phyloP scores from a whole-genome alignment of 1,140 invertebrate species.

The Brachionus angularis region DNA sequence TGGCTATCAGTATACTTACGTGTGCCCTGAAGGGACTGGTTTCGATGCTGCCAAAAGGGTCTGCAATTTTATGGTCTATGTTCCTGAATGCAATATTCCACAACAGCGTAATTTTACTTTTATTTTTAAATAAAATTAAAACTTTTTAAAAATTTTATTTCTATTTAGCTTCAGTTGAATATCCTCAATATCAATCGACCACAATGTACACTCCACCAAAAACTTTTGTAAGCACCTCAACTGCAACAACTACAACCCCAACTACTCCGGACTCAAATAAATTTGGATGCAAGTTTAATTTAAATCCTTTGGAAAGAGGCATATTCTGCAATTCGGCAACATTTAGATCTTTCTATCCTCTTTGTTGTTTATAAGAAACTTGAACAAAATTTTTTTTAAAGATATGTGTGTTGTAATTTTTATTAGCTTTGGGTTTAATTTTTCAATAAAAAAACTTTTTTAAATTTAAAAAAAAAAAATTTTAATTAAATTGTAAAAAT shows the following conservation, averaged over 20 bases:
- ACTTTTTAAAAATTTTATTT: no score
- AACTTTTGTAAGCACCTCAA: background rate
- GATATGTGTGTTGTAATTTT: background rate
- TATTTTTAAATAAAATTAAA: no score
- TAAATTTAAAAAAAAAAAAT: no score
- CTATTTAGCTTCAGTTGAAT: background rate
- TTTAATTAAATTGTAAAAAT: no score
- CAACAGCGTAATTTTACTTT: no score
- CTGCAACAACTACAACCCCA: background rate
- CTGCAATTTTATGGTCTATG: slow-evolving; percentile 15
- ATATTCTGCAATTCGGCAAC: slow-evolving; percentile 27
- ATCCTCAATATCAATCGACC: background rate
- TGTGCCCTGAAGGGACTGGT: slow-evolving; percentile 1
- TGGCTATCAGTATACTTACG: slow-evolving; percentile 26
- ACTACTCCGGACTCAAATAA: background rate
- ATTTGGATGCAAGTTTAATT: slow-evolving; percentile 2
- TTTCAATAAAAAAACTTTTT: no score
- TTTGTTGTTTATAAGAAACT: slow-evolving; percentile 2
- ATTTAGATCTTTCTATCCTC: slow-evolving; percentile 24
- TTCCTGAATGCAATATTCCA: background rate
- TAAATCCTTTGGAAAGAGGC: background rate
- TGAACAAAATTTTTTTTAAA: background rate
- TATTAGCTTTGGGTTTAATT: no score
- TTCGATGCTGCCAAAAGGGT: slow-evolving; percentile 7
- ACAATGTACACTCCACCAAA: background rate